phyloP scores from a whole-genome alignment of 2,888 invertebrate species.

The Pegoplata infirma region DNA sequence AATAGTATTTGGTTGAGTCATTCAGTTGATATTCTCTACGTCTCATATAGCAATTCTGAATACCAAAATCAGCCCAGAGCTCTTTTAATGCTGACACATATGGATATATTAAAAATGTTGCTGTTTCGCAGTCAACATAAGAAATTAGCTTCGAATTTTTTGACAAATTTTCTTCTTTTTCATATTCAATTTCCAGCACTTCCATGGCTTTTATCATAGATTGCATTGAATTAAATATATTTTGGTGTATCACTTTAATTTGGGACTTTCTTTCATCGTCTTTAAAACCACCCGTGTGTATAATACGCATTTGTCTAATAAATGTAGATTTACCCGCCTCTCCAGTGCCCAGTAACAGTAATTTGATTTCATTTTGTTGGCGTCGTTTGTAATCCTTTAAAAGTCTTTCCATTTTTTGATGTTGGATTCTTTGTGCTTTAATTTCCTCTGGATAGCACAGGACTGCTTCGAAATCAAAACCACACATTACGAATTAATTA shows the following conservation, averaged over 20 bases:
- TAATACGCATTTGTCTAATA: constrained; percentile 54
- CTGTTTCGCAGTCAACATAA: neutral
- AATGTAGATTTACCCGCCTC: constrained; percentile 58
- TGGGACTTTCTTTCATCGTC: constrained; percentile 11
- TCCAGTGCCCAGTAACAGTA: constrained; percentile 47
- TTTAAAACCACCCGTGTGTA: constrained; percentile 42
- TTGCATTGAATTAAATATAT: constrained; percentile 45
- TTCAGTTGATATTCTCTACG: constrained; percentile 98
- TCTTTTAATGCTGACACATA: constrained; percentile 88
- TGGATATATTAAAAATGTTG: constrained; percentile 69
- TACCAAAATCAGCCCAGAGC: constrained; percentile 95
- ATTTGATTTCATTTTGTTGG: constrained; percentile 46
- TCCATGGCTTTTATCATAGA: constrained; percentile 48
- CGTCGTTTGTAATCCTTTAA: constrained; percentile 28
- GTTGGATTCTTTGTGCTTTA: neutral
- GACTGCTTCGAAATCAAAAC: neutral
- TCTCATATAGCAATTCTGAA: constrained; percentile 97
- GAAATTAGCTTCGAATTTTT: constrained; percentile 19
- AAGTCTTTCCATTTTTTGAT: constrained; percentile 14
- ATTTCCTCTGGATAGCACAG: constrained; percentile 11
- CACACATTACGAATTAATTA: no score
- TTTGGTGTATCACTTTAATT: constrained; percentile 47
- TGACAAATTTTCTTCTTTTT: constrained; percentile 14
- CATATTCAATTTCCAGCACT: constrained; percentile 35
- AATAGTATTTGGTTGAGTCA: constrained; percentile 96